Conservation (phyloP, 2,113 vertebrate genomes). For the rabbit (Oryctolagus cuniculus) region DNA sequence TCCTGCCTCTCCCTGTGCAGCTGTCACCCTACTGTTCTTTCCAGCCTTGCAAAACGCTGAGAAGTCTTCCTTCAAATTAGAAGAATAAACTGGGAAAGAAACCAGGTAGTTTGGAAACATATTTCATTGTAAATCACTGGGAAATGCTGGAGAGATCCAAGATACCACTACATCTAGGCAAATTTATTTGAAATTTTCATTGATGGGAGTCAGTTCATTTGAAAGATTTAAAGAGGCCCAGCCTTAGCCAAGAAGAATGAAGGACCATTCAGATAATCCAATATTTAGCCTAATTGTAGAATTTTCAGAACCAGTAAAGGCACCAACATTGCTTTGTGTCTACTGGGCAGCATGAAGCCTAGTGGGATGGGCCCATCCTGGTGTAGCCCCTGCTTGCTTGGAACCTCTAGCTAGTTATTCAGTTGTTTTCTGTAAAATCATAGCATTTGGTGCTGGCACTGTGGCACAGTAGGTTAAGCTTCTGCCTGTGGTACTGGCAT, state of each 20-base stretch:
- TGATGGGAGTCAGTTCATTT: neutral
- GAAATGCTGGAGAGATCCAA: neutral
- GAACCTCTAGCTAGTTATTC: neutral
- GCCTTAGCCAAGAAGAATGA: neutral
- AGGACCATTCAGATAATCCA: neutral
- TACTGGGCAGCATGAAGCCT: neutral
- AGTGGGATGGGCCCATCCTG: neutral
- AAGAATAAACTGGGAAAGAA: constrained; percentile 5
- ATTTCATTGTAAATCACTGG: neutral
- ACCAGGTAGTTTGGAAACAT: constrained; percentile 27
- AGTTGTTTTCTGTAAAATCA: neutral
- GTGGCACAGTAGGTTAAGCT: too few species aligned
- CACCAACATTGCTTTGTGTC: too few species aligned
- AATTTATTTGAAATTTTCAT: neutral
- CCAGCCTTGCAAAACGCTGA: constrained; percentile 44
- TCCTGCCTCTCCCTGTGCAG: constrained; percentile 69
- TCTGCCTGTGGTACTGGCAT: too few species aligned
- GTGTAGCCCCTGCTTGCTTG: neutral
- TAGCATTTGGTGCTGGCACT: too few species aligned
- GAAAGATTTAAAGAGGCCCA: constrained; percentile 18
- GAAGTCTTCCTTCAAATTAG: constrained; percentile 52
- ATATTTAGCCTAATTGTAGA: neutral
- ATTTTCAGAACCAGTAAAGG: neutral
- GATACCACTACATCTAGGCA: neutral
- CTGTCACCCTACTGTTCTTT: constrained; percentile 68